Percentiles rank a stretch among this genome's conserved stretches.
Conservation (phyloP, 2,113 vertebrate genomes). For the Sturnus vulgaris region DNA sequence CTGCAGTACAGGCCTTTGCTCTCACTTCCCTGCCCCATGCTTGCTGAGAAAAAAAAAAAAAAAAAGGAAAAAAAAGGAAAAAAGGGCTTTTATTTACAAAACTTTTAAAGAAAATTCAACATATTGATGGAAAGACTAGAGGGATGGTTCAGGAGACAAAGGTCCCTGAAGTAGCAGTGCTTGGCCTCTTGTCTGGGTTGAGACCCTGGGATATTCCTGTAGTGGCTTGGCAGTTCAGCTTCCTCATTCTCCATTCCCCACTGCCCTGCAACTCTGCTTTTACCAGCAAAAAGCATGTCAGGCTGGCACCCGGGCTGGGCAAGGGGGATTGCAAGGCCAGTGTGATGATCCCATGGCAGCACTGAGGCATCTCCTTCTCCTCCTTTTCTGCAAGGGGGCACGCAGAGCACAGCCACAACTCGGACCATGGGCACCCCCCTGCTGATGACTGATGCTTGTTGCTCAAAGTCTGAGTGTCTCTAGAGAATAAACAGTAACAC, state of each 20-base stretch:
- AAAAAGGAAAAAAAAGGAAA: background rate
- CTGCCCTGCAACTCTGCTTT: background rate
- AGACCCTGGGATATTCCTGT: background rate
- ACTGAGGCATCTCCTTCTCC: background rate
- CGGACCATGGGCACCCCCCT: accelerated
- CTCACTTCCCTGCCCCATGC: background rate
- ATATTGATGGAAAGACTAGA: background rate
- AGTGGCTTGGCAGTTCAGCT: background rate
- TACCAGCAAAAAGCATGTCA: background rate
- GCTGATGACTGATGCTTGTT: background rate
- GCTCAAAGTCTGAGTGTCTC: background rate
- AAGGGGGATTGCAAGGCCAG: background rate
- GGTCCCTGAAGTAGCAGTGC: background rate
- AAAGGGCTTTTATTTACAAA: background rate
- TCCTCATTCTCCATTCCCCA: background rate
- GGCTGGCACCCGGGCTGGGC: background rate
- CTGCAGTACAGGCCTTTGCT: background rate
- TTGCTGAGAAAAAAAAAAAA: background rate
- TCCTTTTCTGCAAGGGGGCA: background rate
- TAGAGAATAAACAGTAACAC: background rate
- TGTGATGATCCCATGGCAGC: background rate
- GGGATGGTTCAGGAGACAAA: background rate
- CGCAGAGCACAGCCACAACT: background rate
- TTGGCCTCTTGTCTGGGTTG: background rate
- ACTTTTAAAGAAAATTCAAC: background rate